Evolutionary conservation across 1,140 invertebrate species (phyloP).

Genomic region (Chelonus insularis): DNA sequence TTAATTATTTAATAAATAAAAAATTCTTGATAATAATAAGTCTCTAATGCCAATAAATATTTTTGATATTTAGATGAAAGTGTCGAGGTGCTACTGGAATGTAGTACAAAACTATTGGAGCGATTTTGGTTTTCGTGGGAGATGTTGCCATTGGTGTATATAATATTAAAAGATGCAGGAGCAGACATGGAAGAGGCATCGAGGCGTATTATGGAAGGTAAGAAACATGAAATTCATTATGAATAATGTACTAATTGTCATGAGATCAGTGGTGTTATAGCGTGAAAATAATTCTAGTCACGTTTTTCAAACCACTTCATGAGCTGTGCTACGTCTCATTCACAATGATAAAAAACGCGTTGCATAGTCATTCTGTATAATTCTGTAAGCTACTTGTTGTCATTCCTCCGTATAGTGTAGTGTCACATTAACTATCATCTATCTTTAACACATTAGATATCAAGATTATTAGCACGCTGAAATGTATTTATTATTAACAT

Average conservation of each 20-base stretch:
- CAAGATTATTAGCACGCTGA: no score
- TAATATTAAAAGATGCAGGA: slow-evolving; percentile 70
- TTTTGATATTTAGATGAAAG: slow-evolving; percentile 52
- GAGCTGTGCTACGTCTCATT: neutral
- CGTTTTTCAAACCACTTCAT: neutral
- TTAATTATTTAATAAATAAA: no score
- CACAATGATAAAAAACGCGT: neutral
- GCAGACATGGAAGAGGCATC: slow-evolving; percentile 71
- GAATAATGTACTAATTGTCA: neutral
- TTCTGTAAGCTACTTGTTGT: no score
- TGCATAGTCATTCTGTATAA: no score
- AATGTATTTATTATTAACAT: no score
- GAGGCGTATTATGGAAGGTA: slow-evolving; percentile 72
- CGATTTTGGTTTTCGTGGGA: slow-evolving; percentile 73
- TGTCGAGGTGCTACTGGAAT: slow-evolving; percentile 67
- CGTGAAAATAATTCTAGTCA: neutral
- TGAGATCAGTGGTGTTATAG: neutral
- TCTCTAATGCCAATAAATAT: no score
- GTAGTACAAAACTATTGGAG: slow-evolving; percentile 70
- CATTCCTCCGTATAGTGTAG: no score
- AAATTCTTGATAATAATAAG: no score
- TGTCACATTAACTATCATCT: no score
- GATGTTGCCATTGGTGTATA: slow-evolving; percentile 72
- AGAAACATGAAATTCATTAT: slow-evolving; percentile 29
- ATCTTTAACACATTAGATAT: no score